Evolutionary conservation across 2,797 vertebrate genomes (phyloP), one percentile per base, ranked within the genome.

Genomic region (Brotogeris chrysoptera): DNA sequence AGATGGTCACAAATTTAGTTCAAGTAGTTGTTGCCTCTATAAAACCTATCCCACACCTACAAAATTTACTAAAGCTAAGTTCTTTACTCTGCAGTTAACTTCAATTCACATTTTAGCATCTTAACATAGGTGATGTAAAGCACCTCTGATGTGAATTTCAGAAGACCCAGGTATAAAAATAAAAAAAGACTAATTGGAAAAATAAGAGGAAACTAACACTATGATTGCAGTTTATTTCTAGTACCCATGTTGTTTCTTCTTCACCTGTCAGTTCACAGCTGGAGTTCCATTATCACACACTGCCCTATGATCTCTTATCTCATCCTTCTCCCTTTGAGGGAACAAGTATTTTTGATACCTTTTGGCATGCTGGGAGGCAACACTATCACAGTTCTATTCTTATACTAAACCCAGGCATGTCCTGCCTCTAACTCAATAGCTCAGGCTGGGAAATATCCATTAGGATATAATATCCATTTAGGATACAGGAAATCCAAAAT

Each of bases 361-460:
- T 77, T 60, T 30, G 20, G 17, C 38, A 70, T 0, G 1, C 0
- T 73, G 60, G 16, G 27, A 63, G 8, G 66, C 30, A 66, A 32
- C 11, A 39, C 16, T 50, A 74, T 14, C 6, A 36, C 68, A 68
- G 4, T 32, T 84, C 46, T 34, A 24, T 24, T 28, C 76, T 88
- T 69, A 59, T 0, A 50, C 27, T 76, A 66, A 87, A 76, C 9
- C 3, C 39, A 64, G 13, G 7, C n/a, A 78, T 64, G 21, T 25
- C 8, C 19, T 41, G 34, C 25, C 14, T 86, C 39, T 25, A 80
- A 39, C 53, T 66, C 43, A 71, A 47, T 12, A 30, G 7, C 13
- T 90, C 52, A 59, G 30, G 6, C 34, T 65, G 38, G 9, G 16
- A 5, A 79, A 86, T 13, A 7, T 16, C 46, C 46, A 16, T 27